Evolutionary conservation across 2,888 invertebrate genomes (phyloP).

Genomic region (Perizoma flavofasciatum): DNA sequence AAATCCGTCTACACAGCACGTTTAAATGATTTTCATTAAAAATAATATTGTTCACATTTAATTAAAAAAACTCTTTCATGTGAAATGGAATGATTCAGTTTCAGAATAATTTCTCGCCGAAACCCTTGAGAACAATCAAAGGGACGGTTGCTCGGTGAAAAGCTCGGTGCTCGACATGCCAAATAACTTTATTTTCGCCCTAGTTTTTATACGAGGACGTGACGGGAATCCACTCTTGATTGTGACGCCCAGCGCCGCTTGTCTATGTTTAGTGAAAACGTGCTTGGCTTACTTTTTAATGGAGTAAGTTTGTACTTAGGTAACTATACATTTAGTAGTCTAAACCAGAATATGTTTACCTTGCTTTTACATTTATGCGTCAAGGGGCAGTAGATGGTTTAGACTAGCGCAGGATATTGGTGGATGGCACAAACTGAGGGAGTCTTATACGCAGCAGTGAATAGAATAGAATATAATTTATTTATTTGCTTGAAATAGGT

Average conservation of each 20-base stretch:
- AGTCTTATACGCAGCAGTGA: too few relatives aligned
- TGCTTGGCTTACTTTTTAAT: slow-evolving; percentile 29
- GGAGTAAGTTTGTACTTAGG: slow-evolving; percentile 1
- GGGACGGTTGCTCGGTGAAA: slow-evolving; percentile 2
- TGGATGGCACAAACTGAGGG: too few relatives aligned
- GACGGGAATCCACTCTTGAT: slow-evolving; percentile 24
- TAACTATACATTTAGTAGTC: neutral
- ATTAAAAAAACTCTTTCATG: too few relatives aligned
- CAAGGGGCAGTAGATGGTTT: too few relatives aligned
- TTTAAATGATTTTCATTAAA: too few relatives aligned
- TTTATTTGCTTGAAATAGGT: too few relatives aligned
- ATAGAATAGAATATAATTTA: too few relatives aligned
- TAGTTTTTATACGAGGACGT: slow-evolving; percentile 30
- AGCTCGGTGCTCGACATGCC: slow-evolving; percentile 29
- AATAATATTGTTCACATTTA: too few relatives aligned
- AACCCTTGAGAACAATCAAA: slow-evolving; percentile 31
- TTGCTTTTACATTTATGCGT: too few relatives aligned
- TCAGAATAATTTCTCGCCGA: slow-evolving; percentile 10
- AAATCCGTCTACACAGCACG: too few relatives aligned
- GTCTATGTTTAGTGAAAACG: slow-evolving; percentile 29
- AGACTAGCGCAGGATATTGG: too few relatives aligned
- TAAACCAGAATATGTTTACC: neutral
- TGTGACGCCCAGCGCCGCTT: slow-evolving; percentile 12
- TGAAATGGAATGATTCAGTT: neutral
- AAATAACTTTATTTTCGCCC: slow-evolving; percentile 34